Evolutionary conservation across 2,113 vertebrate species (phyloP), one percentile per base, ranked within the genome.

Genomic region (Ophthalmolycus amberensis): DNA sequence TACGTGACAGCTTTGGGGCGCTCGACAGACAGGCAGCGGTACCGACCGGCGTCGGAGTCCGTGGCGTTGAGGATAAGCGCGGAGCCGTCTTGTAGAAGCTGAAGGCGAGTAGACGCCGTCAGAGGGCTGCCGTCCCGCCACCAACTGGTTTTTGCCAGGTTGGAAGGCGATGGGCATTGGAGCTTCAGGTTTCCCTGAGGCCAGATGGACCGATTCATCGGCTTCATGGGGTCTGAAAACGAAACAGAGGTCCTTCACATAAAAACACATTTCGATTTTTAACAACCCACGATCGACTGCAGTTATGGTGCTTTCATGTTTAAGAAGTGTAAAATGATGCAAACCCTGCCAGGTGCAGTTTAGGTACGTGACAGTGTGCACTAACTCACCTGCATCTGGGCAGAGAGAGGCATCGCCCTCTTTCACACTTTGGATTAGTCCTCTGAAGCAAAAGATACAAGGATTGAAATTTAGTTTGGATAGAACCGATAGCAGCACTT

Each of bases 381-480:
- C 12, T 25, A 48, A 82, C 92, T 91, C 82, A 94, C 94, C 93
- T 42, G 81, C 37, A 16, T 29, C 18, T 22, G 92, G 92, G 79
- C 96, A 97, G 42, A 75, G 76, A 73, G 90, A 91, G 11, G 92
- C 92, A 79, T 96, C 34, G 8, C 93, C 95, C 0, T 73, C 22
- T 79, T 84, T 93, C 77, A 96, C 75, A 79, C 90, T 96, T 85
- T 96, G 96, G 87, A 96, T 93, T 38, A 96, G 79, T 27, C 90
- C 54, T 59, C 96, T 96, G 52, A 37, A 46, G 16, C 7, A 75
- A 56, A 84, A 58, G n/a, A 85, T 20, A 64, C 0, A 69, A 40
- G 14, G 38, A 82, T 62, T 12, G 1, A 38, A 58, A 42, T 22
- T 67, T 5, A 65, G 67, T 71, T 71, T 69, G 38, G 22, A 63